Evolutionary conservation across 2,888 invertebrate species (phyloP).

Genomic region (Abrostola tripartita): DNA sequence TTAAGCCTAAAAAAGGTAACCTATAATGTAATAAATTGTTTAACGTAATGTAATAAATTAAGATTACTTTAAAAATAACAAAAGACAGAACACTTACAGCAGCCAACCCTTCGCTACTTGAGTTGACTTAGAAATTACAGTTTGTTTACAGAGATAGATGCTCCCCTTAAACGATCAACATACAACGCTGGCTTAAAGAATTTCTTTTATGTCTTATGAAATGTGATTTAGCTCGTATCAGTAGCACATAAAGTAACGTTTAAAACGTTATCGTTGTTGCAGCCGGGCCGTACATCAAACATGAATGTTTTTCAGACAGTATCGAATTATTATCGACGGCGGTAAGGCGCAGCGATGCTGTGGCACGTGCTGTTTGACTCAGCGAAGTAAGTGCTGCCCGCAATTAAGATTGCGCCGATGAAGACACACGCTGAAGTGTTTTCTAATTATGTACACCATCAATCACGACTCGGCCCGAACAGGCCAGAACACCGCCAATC

Average conservation of each 20-base stretch:
- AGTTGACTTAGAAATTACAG: background rate
- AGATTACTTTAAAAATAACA: background rate
- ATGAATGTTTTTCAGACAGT: constrained; percentile 60
- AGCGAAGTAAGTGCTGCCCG: constrained; percentile 85
- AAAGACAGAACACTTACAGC: too few relatives aligned
- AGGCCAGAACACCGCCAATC: constrained; percentile 87
- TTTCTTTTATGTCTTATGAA: constrained; percentile 50
- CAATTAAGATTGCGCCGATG: constrained; percentile 86
- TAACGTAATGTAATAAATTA: background rate
- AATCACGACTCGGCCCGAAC: constrained; percentile 82
- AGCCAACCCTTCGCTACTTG: background rate
- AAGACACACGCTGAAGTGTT: constrained; percentile 88
- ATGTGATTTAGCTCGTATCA: constrained; percentile 50
- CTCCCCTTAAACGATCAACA: constrained; percentile 17
- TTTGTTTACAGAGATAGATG: background rate
- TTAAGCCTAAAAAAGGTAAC: too few relatives aligned
- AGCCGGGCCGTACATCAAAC: constrained; percentile 55
- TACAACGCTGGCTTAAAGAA: constrained; percentile 36
- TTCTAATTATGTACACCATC: constrained; percentile 88
- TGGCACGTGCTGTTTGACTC: constrained; percentile 84
- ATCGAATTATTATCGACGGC: constrained; percentile 63
- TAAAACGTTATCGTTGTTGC: constrained; percentile 51
- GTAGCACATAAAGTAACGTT: constrained; percentile 54
- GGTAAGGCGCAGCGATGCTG: constrained; percentile 57
- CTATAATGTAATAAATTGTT: too few relatives aligned